phyloP scores from a whole-genome alignment of 2,113 vertebrate species.

The Irena cyanogastra region DNA sequence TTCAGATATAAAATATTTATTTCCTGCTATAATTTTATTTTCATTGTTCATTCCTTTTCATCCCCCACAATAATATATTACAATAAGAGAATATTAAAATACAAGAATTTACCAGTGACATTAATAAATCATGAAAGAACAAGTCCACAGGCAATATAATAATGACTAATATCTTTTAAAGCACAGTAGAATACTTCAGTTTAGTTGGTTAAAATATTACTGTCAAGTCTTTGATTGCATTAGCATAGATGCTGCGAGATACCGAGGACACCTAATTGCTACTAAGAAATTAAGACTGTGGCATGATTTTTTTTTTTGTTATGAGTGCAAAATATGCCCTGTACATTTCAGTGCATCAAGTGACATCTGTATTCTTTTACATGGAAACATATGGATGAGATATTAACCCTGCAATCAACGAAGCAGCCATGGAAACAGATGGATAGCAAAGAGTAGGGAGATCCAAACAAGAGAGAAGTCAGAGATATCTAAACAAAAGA shows the following conservation, averaged over 20 bases:
- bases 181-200: background rate
- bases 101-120: background rate
- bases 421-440: background rate
- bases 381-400: background rate
- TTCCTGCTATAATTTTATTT: background rate
- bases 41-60: background rate
- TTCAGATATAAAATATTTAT: constrained; percentile 6
- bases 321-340: background rate
- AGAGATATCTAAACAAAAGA: background rate
- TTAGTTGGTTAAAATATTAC: background rate
- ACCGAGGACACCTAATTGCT: background rate
- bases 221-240: background rate
- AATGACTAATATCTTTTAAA: background rate
- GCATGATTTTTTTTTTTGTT: background rate
- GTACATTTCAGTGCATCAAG: background rate
- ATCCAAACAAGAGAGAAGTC: background rate
- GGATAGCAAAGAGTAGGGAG: background rate
- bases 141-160: background rate
- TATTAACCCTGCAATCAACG: background rate
- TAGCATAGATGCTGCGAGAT: background rate
- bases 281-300: background rate
- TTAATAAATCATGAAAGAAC: background rate
- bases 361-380: background rate
- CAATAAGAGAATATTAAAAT: background rate
- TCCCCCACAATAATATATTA: background rate